A percentile compares a stretch with the other conserved stretches of the same genome.
Conservation (phyloP, 2,888 invertebrate genomes). For the Biston stratarius region DNA sequence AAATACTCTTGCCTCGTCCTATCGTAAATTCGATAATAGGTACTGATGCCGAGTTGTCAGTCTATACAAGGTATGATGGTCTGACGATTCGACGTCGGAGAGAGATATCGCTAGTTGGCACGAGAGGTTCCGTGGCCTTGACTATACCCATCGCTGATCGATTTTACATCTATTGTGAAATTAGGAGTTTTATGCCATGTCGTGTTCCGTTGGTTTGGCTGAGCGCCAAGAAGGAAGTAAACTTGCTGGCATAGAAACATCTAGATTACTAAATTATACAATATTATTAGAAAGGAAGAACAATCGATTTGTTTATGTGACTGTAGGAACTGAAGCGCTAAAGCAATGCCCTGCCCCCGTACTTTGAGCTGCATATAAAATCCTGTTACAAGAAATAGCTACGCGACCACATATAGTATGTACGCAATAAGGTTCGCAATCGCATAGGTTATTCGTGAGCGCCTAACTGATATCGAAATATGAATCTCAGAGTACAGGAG, state of each 20-base stretch:
- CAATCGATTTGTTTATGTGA: background rate
- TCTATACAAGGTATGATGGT: conserved; percentile 8
- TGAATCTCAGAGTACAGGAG: too few species aligned
- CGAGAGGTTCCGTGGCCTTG: conserved; percentile 36
- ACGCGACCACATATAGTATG: too few species aligned
- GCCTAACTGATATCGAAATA: too few species aligned
- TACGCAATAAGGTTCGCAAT: too few species aligned
- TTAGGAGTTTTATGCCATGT: conserved; percentile 13
- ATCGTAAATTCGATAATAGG: background rate
- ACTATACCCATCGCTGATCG: conserved; percentile 22
- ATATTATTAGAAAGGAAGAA: background rate
- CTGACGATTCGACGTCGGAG: conserved; percentile 16
- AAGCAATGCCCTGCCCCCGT: too few species aligned
- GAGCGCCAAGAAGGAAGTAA: conserved; percentile 9
- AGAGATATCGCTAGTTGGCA: conserved; percentile 40
- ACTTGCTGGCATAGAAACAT: background rate
- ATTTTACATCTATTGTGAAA: conserved; percentile 25
- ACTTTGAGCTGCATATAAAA: too few species aligned
- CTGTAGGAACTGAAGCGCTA: too few species aligned
- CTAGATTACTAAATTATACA: background rate
- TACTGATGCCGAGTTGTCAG: background rate
- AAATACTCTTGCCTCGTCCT: too few species aligned
- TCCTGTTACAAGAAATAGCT: too few species aligned
- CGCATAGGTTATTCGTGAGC: too few species aligned
- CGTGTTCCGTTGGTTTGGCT: conserved; percentile 21